Conservation (phyloP, 2,797 vertebrate genomes). For the Brachymystax lenok region DNA sequence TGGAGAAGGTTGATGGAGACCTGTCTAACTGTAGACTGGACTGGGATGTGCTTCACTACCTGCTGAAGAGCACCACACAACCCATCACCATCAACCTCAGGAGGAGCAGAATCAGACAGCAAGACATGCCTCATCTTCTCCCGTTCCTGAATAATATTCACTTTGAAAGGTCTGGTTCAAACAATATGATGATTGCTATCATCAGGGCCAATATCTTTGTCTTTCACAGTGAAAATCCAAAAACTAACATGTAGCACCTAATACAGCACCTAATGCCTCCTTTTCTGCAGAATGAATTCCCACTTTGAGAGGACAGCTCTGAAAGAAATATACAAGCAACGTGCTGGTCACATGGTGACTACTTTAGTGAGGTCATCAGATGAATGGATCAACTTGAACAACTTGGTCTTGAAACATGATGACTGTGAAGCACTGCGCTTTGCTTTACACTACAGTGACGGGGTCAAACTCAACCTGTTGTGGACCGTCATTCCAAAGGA, state of each 20-base stretch:
- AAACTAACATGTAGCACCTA: too few relatives aligned
- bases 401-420: conserved; percentile 21
- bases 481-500: conserved; percentile 28
- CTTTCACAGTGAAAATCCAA: background rate
- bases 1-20: conserved; percentile 34
- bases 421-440: conserved; percentile 43
- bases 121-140: conserved; percentile 26
- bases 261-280: background rate
- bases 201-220: background rate
- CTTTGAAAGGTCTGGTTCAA: conserved; percentile 30
- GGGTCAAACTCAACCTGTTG: conserved; percentile 33
- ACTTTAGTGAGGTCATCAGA: conserved; percentile 31
- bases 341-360: conserved; percentile 24
- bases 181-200: background rate
- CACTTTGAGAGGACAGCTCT: conserved; percentile 30
- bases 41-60: conserved; percentile 37
- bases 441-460: conserved; percentile 38
- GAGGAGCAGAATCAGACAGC: conserved; percentile 18
- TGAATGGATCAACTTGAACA: conserved; percentile 37
- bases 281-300: conserved; percentile 29
- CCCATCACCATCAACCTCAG: conserved; percentile 28
- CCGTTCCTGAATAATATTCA: conserved; percentile 15
- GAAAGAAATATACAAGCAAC: conserved; percentile 23
- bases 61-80: conserved; percentile 19
- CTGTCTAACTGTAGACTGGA: conserved; percentile 27